phyloP scores from a whole-genome alignment of 1,140 invertebrate species.

The Globodera rostochiensis region DNA sequence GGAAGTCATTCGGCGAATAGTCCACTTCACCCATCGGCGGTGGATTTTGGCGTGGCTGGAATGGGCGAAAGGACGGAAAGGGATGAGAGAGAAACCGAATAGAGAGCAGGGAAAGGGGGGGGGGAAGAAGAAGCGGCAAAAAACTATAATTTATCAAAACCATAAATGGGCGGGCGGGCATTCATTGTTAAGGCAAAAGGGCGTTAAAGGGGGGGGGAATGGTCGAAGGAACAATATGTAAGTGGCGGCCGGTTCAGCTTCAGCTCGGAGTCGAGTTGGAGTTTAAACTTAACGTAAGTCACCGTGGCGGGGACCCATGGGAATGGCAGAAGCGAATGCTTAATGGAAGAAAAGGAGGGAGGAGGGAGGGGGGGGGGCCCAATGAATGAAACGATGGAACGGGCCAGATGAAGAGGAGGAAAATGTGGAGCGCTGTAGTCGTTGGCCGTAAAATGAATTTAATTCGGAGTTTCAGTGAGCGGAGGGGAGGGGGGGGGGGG shows the following conservation, averaged over 20 bases:
- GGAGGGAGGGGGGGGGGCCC: not conserved
- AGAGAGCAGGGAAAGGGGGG: not conserved
- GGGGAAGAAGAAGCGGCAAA: not conserved
- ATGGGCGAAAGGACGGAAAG: not conserved
- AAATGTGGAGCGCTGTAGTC: not conserved
- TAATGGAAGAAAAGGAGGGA: not conserved
- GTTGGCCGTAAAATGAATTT: too few relatives aligned
- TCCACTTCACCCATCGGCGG: constrained; percentile 37
- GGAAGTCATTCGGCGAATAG: constrained; percentile 44
- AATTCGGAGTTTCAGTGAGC: not conserved
- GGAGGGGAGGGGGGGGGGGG: not conserved
- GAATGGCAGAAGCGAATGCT: too few relatives aligned
- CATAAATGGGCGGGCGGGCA: too few relatives aligned
- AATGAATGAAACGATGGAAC: not conserved
- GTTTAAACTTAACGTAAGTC: too few relatives aligned
- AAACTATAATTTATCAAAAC: not conserved
- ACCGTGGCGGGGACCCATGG: too few relatives aligned
- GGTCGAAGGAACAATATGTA: not conserved
- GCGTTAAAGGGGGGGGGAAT: not conserved
- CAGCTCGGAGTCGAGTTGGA: not conserved
- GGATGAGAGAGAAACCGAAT: not conserved
- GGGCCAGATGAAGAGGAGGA: not conserved
- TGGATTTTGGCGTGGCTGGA: constrained; percentile 3
- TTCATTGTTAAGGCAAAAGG: not conserved
- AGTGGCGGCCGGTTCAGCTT: not conserved